Conservation (phyloP, 2,888 invertebrate species). For the Lasioglossum figueresi region DNA sequence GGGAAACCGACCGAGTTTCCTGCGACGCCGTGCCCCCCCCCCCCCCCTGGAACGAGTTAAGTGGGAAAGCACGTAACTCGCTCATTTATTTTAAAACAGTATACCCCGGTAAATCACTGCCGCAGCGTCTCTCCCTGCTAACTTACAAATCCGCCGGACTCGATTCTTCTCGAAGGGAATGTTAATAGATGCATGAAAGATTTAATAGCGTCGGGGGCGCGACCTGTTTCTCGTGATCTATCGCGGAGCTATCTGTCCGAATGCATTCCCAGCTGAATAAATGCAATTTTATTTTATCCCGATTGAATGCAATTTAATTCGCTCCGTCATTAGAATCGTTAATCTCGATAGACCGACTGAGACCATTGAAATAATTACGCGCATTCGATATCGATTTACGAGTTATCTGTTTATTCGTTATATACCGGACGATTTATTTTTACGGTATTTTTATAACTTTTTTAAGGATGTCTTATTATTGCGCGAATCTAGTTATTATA, state of each 20-base stretch:
- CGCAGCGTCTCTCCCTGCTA: not conserved
- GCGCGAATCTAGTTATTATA: too few species aligned
- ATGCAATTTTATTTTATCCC: not conserved
- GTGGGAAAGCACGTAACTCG: slow-evolving; percentile 12
- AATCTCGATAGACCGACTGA: not conserved
- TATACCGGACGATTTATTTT: not conserved
- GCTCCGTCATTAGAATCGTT: not conserved
- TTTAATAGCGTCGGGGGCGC: slow-evolving; percentile 12
- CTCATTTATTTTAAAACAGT: slow-evolving; percentile 30
- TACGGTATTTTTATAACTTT: not conserved
- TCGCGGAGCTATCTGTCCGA: not conserved
- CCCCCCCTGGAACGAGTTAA: not conserved
- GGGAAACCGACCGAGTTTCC: slow-evolving; percentile 12
- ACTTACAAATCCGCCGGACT: slow-evolving; percentile 19
- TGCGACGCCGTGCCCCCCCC: not conserved
- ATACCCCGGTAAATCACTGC: slow-evolving; percentile 19
- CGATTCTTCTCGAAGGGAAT: slow-evolving; percentile 9
- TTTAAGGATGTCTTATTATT: not conserved
- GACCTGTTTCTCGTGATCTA: slow-evolving; percentile 14
- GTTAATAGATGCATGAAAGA: slow-evolving; percentile 29
- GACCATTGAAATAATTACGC: not conserved
- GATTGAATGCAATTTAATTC: not conserved
- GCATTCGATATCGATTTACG: not conserved
- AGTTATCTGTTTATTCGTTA: not conserved
- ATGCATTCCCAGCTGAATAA: slow-evolving; percentile 2